A percentile compares a stretch with the other conserved stretches of the same genome.
Evolutionary conservation across 2,797 vertebrate species (phyloP).

Genomic region (Onychomys arenicola): DNA sequence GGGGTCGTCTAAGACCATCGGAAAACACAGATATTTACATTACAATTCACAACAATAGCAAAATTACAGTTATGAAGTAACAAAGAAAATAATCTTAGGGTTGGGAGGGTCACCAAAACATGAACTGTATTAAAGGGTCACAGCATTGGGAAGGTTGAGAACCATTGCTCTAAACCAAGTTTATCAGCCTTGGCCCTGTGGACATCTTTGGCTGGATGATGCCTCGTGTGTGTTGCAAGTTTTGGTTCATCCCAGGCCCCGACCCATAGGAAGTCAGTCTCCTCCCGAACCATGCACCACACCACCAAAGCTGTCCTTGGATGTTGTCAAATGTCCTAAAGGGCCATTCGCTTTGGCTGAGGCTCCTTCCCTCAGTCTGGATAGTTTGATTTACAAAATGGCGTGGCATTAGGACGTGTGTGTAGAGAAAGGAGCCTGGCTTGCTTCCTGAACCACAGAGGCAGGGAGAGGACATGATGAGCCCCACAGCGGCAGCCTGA

Average conservation of each 20-base stretch:
- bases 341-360: not conserved
- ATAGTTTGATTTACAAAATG: not conserved
- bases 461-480: not conserved
- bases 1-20: not conserved
- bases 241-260: not conserved
- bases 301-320: not conserved
- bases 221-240: not conserved
- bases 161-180: not conserved
- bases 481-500: not conserved
- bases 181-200: not conserved
- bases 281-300: not conserved
- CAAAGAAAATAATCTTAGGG: not conserved
- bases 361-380: not conserved
- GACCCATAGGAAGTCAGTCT: not conserved
- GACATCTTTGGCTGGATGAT: not conserved
- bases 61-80: not conserved
- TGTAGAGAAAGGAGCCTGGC: not conserved
- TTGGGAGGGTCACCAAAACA: not conserved
- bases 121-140: not conserved
- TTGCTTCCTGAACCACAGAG: slow-evolving; percentile 44
- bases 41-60: not conserved
- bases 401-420: not conserved
- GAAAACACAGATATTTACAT: not conserved
- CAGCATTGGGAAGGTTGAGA: not conserved
- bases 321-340: not conserved